Base-by-base conservation (phyloP, 2,888 invertebrate genomes). In the Aphodius granarius region DNA sequence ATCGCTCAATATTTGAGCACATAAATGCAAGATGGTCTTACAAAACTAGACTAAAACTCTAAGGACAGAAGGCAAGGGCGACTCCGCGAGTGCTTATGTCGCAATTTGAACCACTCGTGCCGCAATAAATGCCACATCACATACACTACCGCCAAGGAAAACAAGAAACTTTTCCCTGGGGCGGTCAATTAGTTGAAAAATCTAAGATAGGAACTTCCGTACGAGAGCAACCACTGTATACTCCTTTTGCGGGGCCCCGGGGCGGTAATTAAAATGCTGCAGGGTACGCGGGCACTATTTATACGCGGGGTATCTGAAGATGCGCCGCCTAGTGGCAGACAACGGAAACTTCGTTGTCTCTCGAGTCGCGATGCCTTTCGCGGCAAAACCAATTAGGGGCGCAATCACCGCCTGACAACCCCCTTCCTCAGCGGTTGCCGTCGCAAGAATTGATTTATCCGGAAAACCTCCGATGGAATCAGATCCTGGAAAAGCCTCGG, bases 301-400 rank as follows among this genome's bases (percentile, higher is more conserved):
- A 43, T 13, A 43, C 43, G 9, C 6, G 43, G 9, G 43, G 9
- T 13, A 13, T 43, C 43, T 43, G 43, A 13, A 13, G 6, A 43
- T 43, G 43, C 43, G n/a, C n/a, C n/a, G n/a, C n/a, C n/a, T n/a
- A n/a, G n/a, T n/a, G 43, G 4, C 6, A 1, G 2, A 43, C 43
- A 43, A 43, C 43, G 13, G 43, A 43, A 43, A 43, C 43, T 43
- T 43, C 43, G 1, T 13, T 43, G 9, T 43, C 2, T 43, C 43
- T 43, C 23, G 23, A 43, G 43, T 6, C 43, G 43, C 1, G 43
- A 43, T 43, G 43, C 43, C n/a, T 43, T 13, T 13, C 13, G 43
- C 68, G 68, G 68, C n/a, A 68, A 68, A 68, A 68, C 68, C 68
- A 68, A 68, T 68, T 68, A 68, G 20, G 22, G 21, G 20, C 16